Evolutionary conservation across 2,797 vertebrate species (phyloP), one percentile per base, ranked within the genome.

Genomic region (Enteromius unitaeniatus): DNA sequence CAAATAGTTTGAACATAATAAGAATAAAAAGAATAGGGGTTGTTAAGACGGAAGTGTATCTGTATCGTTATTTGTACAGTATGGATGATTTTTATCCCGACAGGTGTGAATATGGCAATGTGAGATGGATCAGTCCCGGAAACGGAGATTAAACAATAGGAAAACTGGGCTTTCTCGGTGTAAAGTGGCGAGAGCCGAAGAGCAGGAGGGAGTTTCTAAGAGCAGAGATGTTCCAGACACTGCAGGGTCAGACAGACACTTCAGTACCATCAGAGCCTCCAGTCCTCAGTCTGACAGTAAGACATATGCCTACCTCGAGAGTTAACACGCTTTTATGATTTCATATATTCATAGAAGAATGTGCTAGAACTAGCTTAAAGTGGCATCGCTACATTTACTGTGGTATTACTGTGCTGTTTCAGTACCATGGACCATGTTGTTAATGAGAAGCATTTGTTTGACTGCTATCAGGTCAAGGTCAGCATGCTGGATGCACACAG

Each of bases 381-480:
- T n/a, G n/a, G n/a, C n/a, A n/a, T n/a, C n/a, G n/a, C n/a, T n/a
- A 15, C 23, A 14, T 31, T 31, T 34, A 34, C 70, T 51, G 11
- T 53, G 19, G 72, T 34, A 53, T n/a, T 74, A 53, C 37, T 42
- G 15, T 65, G 23, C 76, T 47, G 10, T 28, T 55, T 49, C 28
- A 9, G 49, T 79, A 49, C 28, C 5, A 26, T 69, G 6, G 13
- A 34, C 11, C 49, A 37, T 74, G 19, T 2, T 53, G 49, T 14
- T 74, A 14, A 53, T 37, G 10, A 55, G 3, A 34, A 13, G 55
- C 4, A 51, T 69, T 42, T 74, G 45, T 76, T 34, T 69, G 9
- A 47, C 49, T 55, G 19, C 69, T 73, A 42, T 34, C 62, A 90
- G 89, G 83, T 69, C 76, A 72, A n/a, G 62, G 40, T 14, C 82